Percentiles rank a stretch among this genome's conserved stretches.
Evolutionary conservation across 2,113 vertebrate species (phyloP).

Genomic region (Entomyzon cyanotis): DNA sequence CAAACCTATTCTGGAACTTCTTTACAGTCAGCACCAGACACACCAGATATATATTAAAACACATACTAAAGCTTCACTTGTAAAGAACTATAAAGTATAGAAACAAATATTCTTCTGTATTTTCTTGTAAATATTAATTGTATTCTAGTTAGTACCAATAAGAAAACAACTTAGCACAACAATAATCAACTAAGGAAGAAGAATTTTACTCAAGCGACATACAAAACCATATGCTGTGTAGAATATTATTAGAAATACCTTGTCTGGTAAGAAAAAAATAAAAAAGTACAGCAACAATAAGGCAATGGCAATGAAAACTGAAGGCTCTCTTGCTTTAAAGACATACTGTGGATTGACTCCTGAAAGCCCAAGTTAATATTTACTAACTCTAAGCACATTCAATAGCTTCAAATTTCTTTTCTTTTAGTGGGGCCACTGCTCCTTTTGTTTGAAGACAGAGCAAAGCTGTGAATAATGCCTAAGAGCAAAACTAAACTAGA

Average conservation of each 20-base stretch:
- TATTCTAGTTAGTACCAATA: background rate
- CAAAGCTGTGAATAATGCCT: constrained; percentile 58
- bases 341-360: background rate
- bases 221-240: background rate
- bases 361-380: constrained; percentile 56
- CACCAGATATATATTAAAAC: background rate
- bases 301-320: background rate
- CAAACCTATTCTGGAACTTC: background rate
- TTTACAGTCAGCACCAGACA: background rate
- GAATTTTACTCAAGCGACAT: background rate
- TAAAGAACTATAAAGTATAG: background rate
- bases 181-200: background rate
- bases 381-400: constrained; percentile 54
- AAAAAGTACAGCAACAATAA: background rate
- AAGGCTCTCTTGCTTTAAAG: background rate
- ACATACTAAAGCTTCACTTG: background rate
- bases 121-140: background rate
- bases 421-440: constrained; percentile 31
- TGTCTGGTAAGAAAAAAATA: background rate
- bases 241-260: background rate
- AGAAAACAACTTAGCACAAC: background rate
- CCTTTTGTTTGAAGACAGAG: constrained; percentile 57
- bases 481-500: constrained; percentile 54
- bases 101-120: background rate
- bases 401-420: constrained; percentile 23